Conservation (phyloP, 2,113 vertebrate species). For the Hippoglossus stenolepis region DNA sequence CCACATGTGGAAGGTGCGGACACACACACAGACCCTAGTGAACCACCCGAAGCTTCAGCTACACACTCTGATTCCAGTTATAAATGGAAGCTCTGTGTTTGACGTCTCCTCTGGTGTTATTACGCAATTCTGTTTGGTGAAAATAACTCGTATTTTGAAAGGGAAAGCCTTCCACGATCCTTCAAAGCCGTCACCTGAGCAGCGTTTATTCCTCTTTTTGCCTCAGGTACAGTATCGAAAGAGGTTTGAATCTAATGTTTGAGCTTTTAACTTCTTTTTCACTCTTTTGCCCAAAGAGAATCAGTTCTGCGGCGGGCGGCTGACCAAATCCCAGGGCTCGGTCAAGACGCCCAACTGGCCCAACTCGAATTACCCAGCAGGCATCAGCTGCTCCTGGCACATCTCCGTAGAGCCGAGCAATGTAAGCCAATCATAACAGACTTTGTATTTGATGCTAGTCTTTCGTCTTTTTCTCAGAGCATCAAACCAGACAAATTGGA, state of each 20-base stretch:
- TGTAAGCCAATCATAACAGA: constrained; percentile 72
- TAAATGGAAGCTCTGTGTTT: neutral
- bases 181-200: neutral
- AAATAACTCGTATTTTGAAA: too few relatives aligned
- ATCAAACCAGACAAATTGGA: too few relatives aligned
- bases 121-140: too few relatives aligned
- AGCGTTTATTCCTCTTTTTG: too few relatives aligned
- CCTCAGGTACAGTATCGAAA: too few relatives aligned
- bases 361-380: constrained; percentile 89
- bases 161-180: neutral
- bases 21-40: neutral
- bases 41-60: too few relatives aligned
- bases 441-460: neutral
- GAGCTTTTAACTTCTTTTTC: constrained; percentile 10
- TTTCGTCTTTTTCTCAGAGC: too few relatives aligned
- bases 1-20: constrained; percentile 85
- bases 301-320: constrained; percentile 90
- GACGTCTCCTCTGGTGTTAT: too few relatives aligned
- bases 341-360: constrained; percentile 93
- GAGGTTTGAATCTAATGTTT: too few relatives aligned
- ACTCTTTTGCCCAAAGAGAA: constrained; percentile 78
- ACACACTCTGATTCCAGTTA: neutral
- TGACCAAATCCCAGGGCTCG: constrained; percentile 88
- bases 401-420: constrained; percentile 88
- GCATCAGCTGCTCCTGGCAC: constrained; percentile 95